phyloP scores from a whole-genome alignment of 1,140 invertebrate species.

The Idris sp. region DNA sequence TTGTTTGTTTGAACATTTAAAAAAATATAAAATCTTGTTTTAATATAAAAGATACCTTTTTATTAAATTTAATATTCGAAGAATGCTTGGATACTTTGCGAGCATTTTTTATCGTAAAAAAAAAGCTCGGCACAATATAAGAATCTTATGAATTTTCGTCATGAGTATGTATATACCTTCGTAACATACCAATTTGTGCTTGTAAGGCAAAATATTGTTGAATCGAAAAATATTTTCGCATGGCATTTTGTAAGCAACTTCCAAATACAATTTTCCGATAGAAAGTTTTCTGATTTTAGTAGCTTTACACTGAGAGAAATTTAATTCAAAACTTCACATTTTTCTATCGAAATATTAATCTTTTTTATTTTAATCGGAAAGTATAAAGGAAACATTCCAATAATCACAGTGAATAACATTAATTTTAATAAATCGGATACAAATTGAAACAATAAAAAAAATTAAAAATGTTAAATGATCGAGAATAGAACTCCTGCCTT shows the following conservation, averaged over 20 bases:
- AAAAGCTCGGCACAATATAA: conserved; percentile 25
- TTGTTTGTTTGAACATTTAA: background rate
- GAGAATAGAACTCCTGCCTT: too few relatives aligned
- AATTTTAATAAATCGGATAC: too few relatives aligned
- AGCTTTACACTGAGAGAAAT: too few relatives aligned
- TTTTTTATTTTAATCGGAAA: too few relatives aligned
- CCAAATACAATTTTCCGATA: conserved; percentile 15
- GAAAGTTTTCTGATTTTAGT: conserved; percentile 17
- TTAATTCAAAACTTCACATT: too few relatives aligned
- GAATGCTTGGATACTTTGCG: conserved; percentile 18
- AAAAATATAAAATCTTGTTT: background rate
- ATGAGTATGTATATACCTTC: conserved; percentile 25
- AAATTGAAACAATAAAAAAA: too few relatives aligned
- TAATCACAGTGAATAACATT: too few relatives aligned
- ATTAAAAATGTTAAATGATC: too few relatives aligned
- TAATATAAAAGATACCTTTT: conserved; percentile 36
- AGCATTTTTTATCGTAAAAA: conserved; percentile 41
- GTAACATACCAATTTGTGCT: conserved; percentile 32
- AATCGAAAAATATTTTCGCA: conserved; percentile 21
- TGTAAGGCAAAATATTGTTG: conserved; percentile 29
- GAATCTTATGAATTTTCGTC: conserved; percentile 46
- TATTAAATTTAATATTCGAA: conserved; percentile 30
- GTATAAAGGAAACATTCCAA: too few relatives aligned
- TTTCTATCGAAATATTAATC: too few relatives aligned
- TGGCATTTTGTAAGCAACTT: conserved; percentile 7